Conservation (phyloP, 2,888 invertebrate genomes). For the Drosophila demipolita region DNA sequence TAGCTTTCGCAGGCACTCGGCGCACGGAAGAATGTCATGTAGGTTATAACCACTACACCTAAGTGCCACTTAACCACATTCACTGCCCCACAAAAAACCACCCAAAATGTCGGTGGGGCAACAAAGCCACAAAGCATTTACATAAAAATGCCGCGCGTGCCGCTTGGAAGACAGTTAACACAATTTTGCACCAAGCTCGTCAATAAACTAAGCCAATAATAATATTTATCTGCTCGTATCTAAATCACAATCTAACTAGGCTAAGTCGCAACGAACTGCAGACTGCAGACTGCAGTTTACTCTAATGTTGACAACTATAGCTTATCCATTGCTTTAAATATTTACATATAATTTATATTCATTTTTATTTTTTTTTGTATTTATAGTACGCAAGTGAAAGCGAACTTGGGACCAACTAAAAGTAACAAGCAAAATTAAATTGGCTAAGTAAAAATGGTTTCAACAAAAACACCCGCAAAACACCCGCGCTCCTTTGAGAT, state of each 20-base stretch:
- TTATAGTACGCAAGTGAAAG: slow-evolving; percentile 77
- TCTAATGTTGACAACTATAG: slow-evolving; percentile 30
- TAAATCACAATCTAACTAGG: slow-evolving; percentile 41
- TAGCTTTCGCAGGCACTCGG: slow-evolving; percentile 85
- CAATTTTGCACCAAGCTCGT: slow-evolving; percentile 61
- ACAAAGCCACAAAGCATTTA: slow-evolving; percentile 66
- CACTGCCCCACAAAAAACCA: slow-evolving; percentile 43
- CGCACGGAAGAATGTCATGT: slow-evolving; percentile 85
- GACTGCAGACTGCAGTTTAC: slow-evolving; percentile 37
- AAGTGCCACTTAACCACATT: slow-evolving; percentile 37
- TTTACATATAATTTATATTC: slow-evolving; percentile 26
- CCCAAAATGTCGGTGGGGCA: slow-evolving; percentile 26
- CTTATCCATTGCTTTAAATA: slow-evolving; percentile 44
- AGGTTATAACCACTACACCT: slow-evolving; percentile 62
- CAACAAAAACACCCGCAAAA: background rate
- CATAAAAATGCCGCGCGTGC: slow-evolving; percentile 69
- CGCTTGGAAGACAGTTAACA: slow-evolving; percentile 45
- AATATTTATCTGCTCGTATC: slow-evolving; percentile 29
- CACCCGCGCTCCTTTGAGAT: slow-evolving; percentile 35
- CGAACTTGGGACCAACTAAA: slow-evolving; percentile 54
- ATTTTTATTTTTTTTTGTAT: slow-evolving; percentile 39
- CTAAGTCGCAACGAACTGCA: slow-evolving; percentile 51
- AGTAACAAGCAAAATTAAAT: slow-evolving; percentile 52
- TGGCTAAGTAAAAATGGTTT: slow-evolving; percentile 63
- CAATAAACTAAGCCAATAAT: slow-evolving; percentile 17